Evolutionary conservation across 2,888 invertebrate species (phyloP).

Genomic region (Ceraclea dissimilis): DNA sequence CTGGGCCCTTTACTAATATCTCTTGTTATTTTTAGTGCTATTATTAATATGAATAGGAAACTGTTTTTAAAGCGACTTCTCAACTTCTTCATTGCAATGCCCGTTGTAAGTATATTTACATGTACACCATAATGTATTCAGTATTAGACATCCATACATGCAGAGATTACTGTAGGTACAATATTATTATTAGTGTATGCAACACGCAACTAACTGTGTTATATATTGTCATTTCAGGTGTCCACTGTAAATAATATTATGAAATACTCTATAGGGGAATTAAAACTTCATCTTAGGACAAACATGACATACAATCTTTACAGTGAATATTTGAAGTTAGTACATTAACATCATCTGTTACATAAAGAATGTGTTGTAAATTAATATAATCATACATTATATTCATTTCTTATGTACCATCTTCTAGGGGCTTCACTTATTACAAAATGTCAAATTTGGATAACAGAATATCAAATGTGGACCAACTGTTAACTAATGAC

Average conservation of each 20-base stretch:
- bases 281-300: slow-evolving; percentile 84
- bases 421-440: slow-evolving; percentile 82
- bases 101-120: slow-evolving; percentile 62
- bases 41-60: slow-evolving; percentile 77
- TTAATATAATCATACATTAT: too few species aligned
- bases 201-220: too few species aligned
- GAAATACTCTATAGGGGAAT: slow-evolving; percentile 90
- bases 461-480: slow-evolving; percentile 90
- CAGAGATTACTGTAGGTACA: too few species aligned
- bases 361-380: background rate
- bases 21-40: slow-evolving; percentile 59
- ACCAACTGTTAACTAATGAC: slow-evolving; percentile 92
- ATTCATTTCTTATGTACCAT: too few species aligned
- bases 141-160: too few species aligned
- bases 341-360: slow-evolving; percentile 26
- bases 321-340: slow-evolving; percentile 87
- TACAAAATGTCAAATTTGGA: slow-evolving; percentile 96
- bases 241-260: slow-evolving; percentile 89
- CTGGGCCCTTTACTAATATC: too few species aligned
- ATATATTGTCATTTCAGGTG: slow-evolving; percentile 65
- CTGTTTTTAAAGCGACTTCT: slow-evolving; percentile 69
- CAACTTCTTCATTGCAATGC: slow-evolving; percentile 78
- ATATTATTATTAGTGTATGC: too few species aligned
- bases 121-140: too few species aligned
- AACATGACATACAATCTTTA: slow-evolving; percentile 83